Evolutionary conservation across 2,797 vertebrate species (phyloP).

Genomic region (Acridotheres tristis): DNA sequence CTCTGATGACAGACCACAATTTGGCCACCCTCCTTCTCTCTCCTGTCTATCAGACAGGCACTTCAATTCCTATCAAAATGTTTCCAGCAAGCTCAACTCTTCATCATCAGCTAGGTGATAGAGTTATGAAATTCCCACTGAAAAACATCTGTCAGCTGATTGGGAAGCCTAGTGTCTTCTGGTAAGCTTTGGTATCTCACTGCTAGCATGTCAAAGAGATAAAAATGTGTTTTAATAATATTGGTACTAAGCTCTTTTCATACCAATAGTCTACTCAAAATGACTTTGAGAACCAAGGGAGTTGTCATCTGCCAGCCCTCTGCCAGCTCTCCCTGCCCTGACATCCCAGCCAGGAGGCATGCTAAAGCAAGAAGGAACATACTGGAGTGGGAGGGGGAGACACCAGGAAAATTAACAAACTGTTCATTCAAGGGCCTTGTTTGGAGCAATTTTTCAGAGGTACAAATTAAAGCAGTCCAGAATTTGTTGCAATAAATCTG

Average conservation of each 20-base stretch:
- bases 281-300: background rate
- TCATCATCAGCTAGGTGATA: fast-evolving
- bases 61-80: background rate
- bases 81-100: background rate
- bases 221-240: background rate
- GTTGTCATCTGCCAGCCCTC: background rate
- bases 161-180: background rate
- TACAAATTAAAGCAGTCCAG: background rate
- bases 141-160: background rate
- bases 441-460: background rate
- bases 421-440: background rate
- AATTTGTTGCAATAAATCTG: background rate
- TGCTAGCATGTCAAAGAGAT: background rate
- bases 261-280: background rate
- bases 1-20: background rate
- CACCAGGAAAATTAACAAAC: background rate
- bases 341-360: fast-evolving
- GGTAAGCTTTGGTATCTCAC: background rate
- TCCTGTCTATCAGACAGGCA: background rate
- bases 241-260: background rate
- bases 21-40: background rate
- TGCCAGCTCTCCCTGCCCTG: background rate
- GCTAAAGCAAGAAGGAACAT: background rate
- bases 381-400: background rate
- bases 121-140: background rate